Evolutionary conservation across 2,888 invertebrate genomes (phyloP), one percentile per base, ranked within the genome.

Genomic region (Diaphora mendica): DNA sequence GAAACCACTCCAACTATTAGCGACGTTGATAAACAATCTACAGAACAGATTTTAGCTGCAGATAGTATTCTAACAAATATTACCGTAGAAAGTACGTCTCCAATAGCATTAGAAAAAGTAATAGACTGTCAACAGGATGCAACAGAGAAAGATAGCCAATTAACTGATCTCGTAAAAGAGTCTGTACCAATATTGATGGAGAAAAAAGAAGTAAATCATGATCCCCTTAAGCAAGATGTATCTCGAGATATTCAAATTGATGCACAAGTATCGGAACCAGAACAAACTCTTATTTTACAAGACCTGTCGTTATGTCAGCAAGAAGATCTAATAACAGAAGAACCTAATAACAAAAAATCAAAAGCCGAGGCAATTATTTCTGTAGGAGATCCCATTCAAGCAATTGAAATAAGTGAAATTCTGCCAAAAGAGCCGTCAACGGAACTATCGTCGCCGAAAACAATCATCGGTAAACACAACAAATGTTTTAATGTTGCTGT

Each of bases 391-490:
- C 26, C 42, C 0, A 30, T 23, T 30, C 62, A 2, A 62, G 17
- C 17, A 42, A 26, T 39, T 20, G 64, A 64, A 64, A n/a, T 30
- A 23, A 17, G 2, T 39, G 69, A 11, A 55, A 65, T 23, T 39
- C n/a, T 33, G 42, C 4, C 35, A 13, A 64, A 39, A 30, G 65
- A 69, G n/a, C 4, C 65, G 15, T n/a, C 33, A 30, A 17, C 65
- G 23, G 23, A 3, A 33, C 42, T 55, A 30, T 5, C 23, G 1
- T 30, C 73, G 1, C 42, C 69, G 33, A 73, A 73, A n/a, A 42
- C 42, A 42, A 51, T 64, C 7, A 69, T 64, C 69, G 73, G 73
- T 73, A 73, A 73, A 68, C 23, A 62, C 64, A 64, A 69, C 26
- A 62, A 42, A 44, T 42, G 39, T 26, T 59, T 42, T 70, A 30